Evolutionary conservation across 2,113 vertebrate species (phyloP), one percentile per base, ranked within the genome.

Genomic region (Mormyrus iriodes): DNA sequence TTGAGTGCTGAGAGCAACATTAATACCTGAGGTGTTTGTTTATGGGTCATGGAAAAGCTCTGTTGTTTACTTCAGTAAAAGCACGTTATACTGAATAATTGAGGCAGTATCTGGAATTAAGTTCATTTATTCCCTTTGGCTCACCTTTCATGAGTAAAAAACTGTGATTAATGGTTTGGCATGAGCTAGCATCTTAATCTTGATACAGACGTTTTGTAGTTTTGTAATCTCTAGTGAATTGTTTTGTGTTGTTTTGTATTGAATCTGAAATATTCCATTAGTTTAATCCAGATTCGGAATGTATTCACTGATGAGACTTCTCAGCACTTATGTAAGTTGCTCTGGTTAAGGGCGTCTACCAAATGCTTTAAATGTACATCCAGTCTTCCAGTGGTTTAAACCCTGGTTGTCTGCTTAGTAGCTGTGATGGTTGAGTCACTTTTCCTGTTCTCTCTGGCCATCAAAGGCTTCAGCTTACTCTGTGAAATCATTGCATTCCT

Each of bases 101-200:
- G 15, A 17, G 51, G 51, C 27, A 35, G 51, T 31, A 55, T 86
- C 27, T 86, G 31, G 51, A 86, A 53, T 17, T 9, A 39, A 53
- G 51, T 55, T 15, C 27, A 86, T 42, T 86, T 86, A 86, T 86
- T 86, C 27, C 55, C 73, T 79, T 79, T 79, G 13, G 73, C 61
- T 27, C 61, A 31, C 0, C 13, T 85, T 51, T 85, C 48, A 85
- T 85, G n/a, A 31, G 44, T 85, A 85, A 27, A 52, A 48, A 69
- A 31, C n/a, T 61, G 55, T 6, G 55, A 61, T 61, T 61, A n/a
- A 61, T 61, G 24, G 24, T n/a, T n/a, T 31, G 27, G n/a, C 61
- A 31, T 31, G n/a, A 69, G n/a, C 82, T 7, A 24, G 10, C 35
- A 39, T 46, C 17, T 7, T 31, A n/a, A 48, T 52, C n/a, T 51